These are phyloP conservation scores for Periphyllus acericola DNA, from an alignment of 2,888 invertebrate genomes.

Conservation along the genomic window DNA sequence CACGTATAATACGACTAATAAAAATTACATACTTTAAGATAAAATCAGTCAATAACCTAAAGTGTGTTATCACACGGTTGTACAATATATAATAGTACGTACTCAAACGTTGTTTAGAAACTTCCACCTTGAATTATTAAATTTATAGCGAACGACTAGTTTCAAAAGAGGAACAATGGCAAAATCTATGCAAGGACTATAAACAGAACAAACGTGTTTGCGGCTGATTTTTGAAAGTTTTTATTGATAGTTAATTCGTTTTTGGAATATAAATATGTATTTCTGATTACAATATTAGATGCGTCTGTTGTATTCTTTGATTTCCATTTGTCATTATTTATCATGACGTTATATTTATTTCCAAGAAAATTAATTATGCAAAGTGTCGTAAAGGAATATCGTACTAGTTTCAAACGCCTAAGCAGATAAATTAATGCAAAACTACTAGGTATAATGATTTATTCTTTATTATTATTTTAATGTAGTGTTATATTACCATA, in stretches of 20 bases:
- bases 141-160: too few relatives aligned
- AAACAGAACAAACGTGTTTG: not conserved
- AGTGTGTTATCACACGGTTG: too few relatives aligned
- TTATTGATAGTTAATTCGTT: not conserved
- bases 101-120: too few relatives aligned
- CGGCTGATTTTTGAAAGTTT: conserved; percentile 1
- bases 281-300: conserved; percentile 16
- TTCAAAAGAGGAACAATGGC: too few relatives aligned
- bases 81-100: too few relatives aligned
- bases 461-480: not conserved
- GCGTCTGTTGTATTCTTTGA: conserved; percentile 19
- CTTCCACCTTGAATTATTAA: too few relatives aligned
- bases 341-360: conserved; percentile 14
- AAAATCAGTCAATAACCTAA: too few relatives aligned
- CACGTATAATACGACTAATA: too few relatives aligned
- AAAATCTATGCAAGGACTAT: too few relatives aligned
- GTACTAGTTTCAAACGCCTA: conserved; percentile 3
- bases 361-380: conserved; percentile 42
- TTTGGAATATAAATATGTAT: conserved; percentile 20
- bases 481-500: not conserved
- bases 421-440: conserved; percentile 3
- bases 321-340: conserved; percentile 32
- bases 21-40: too few relatives aligned
- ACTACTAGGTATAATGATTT: not conserved
- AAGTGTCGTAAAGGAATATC: conserved; percentile 31